These are phyloP conservation scores for Halcyon smyrnensis DNA, from an alignment of 2,797 vertebrate species.

Conservation along the genomic window DNA sequence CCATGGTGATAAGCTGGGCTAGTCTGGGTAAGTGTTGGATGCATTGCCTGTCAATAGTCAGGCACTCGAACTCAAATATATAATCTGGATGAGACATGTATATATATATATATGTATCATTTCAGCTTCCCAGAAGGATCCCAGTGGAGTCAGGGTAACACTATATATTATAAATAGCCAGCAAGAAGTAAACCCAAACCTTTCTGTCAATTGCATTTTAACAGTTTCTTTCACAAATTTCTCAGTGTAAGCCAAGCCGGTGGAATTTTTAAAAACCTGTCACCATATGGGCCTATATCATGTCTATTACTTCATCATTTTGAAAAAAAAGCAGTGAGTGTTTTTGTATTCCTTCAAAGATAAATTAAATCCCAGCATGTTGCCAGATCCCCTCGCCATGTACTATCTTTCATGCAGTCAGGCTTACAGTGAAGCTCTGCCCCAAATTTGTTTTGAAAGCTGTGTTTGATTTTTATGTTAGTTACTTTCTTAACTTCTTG, in stretches of 20 bases:
- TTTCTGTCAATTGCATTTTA: not conserved
- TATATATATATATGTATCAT: not conserved
- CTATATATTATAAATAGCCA: not conserved
- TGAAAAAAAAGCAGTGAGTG: not conserved
- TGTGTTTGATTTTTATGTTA: not conserved
- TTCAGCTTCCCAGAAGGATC: not conserved
- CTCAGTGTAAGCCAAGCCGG: not conserved
- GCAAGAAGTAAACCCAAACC: not conserved
- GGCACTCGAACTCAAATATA: not conserved
- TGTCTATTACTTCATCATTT: not conserved
- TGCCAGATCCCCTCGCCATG: not conserved
- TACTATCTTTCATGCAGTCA: not conserved
- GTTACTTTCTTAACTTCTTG: not conserved
- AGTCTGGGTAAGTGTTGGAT: not conserved
- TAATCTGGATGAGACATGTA: not conserved
- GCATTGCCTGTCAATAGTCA: not conserved
- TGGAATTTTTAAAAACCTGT: not conserved
- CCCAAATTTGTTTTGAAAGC: not conserved
- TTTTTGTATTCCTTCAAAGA: not conserved
- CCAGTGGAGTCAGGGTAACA: not conserved
- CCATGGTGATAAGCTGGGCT: not conserved
- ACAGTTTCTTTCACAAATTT: not conserved
- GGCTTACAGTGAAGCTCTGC: not conserved
- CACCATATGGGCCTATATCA: not conserved
- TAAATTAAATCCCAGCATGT: not conserved